Evolutionary conservation across 2,113 vertebrate genomes (phyloP), one percentile per base, ranked within the genome.

Genomic region (Erythrocebus patas): DNA sequence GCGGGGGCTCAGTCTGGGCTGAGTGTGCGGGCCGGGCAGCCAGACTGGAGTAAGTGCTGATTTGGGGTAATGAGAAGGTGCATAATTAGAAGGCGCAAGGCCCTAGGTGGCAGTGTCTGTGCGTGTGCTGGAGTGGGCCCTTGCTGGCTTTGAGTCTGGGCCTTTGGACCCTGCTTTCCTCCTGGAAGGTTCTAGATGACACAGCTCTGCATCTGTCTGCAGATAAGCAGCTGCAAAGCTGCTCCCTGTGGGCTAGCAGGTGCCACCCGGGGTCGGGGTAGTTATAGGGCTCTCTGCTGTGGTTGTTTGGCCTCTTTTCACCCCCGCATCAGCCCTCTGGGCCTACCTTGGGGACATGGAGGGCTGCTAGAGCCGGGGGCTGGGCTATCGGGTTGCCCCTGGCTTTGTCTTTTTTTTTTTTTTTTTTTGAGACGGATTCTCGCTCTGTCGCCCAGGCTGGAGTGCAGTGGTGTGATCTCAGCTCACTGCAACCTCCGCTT

Each of bases 31-130:
- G 30, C 50, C 1, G 0, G 10, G 95, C 68, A 10, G 97, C 92
- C 70, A 97, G 98, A 95, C 97, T 57, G 45, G 79, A 84, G 87
- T 96, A 98, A 98, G 92, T 97, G 90, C 85, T 1, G 14, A 97
- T 96, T 97, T 96, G 93, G 84, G 87, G 76, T 98, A 98, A 98
- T 98, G 97, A 97, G 96, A 94, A 91, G 93, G 96, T 40, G 2
- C 50, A 0, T 98, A 97, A 98, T 98, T 98, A 95, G 93, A 96
- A 96, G 97, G 98, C 73, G 0, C 13, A 40, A 48, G 88, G 92
- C 20, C 1, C 40, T 7, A 23, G 81, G 96, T 48, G 89, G 89
- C 0, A 3, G 64, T 52, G 97, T 97, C 93, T 95, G 92, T 87
- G 89, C 73, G 12, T 88, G 38, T n/a, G 52, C 83, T 87, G 3